A percentile compares a stretch with the other conserved stretches of the same genome.
phyloP scores from a whole-genome alignment of 64 coral and sea anemone species.

The Porites australiensis region DNA sequence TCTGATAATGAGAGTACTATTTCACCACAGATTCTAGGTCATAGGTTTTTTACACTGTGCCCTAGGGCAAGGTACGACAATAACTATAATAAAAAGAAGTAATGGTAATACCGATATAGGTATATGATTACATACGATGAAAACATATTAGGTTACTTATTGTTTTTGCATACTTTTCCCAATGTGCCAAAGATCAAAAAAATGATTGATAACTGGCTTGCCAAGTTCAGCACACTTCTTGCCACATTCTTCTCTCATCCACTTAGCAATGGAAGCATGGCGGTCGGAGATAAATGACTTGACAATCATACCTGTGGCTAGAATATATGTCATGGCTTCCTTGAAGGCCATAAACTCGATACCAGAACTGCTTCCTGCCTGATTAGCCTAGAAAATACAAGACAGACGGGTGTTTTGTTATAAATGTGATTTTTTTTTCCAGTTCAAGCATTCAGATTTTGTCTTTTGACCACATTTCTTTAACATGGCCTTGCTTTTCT shows the following conservation, averaged over 20 bases:
- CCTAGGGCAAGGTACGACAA: too few relatives aligned
- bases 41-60: too few relatives aligned
- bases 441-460: too few relatives aligned
- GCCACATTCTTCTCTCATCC: conserved; percentile 70
- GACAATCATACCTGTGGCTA: conserved; percentile 44
- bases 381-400: conserved; percentile 44
- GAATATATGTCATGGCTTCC: conserved; percentile 26
- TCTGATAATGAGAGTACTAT: too few relatives aligned
- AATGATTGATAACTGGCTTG: conserved; percentile 55
- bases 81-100: too few relatives aligned
- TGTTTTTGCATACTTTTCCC: conserved; percentile 55
- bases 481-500: too few relatives aligned
- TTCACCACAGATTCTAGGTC: too few relatives aligned
- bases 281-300: conserved; percentile 61
- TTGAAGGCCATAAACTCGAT: conserved; percentile 64
- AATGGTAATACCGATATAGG: too few relatives aligned
- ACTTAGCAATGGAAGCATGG: conserved; percentile 57
- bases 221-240: conserved; percentile 53
- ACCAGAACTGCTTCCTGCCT: conserved; percentile 57
- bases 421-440: too few relatives aligned
- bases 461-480: too few relatives aligned
- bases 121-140: too few relatives aligned
- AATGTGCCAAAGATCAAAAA: conserved; percentile 72
- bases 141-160: background rate
- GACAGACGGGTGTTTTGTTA: background rate